Evolutionary conservation across 2,888 invertebrate genomes (phyloP).

Genomic region (Coleophora deauratella): DNA sequence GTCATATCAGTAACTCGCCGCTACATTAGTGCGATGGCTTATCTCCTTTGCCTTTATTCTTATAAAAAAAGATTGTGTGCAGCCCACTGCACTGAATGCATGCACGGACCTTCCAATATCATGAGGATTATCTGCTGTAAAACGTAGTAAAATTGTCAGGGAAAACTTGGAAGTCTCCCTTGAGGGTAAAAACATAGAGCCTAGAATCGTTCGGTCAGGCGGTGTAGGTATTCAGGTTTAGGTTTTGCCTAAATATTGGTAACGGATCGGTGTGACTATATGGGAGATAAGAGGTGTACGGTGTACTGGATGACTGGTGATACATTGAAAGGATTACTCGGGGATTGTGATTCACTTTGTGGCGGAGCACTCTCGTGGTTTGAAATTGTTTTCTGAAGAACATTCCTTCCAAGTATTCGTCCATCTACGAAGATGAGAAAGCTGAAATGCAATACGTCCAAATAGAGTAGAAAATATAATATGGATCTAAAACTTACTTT

Average conservation of each 20-base stretch:
- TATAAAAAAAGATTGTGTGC: constrained; percentile 73
- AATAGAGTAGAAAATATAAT: too few species aligned
- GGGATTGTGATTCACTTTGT: constrained; percentile 38
- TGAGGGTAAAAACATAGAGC: constrained; percentile 27
- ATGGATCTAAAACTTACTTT: neutral
- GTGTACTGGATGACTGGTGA: constrained; percentile 52
- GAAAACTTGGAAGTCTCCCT: constrained; percentile 30
- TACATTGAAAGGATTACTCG: constrained; percentile 66
- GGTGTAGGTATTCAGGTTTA: constrained; percentile 57
- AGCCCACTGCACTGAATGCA: constrained; percentile 69
- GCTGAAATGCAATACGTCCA: too few species aligned
- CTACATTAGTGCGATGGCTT: constrained; percentile 60
- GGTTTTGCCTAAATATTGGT: constrained; percentile 71
- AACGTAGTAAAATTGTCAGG: constrained; percentile 51
- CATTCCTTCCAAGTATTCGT: neutral
- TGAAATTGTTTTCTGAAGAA: constrained; percentile 6
- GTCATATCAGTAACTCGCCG: constrained; percentile 23
- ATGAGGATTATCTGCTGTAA: constrained; percentile 61
- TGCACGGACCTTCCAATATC: constrained; percentile 69
- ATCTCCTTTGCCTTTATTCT: constrained; percentile 74
- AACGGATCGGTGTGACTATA: constrained; percentile 66
- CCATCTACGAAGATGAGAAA: too few species aligned
- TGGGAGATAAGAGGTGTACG: constrained; percentile 56
- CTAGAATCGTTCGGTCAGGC: constrained; percentile 26
- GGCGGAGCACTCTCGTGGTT: constrained; percentile 21